Conservation (phyloP, 2,113 vertebrate species). For the Platysteira castanea region DNA sequence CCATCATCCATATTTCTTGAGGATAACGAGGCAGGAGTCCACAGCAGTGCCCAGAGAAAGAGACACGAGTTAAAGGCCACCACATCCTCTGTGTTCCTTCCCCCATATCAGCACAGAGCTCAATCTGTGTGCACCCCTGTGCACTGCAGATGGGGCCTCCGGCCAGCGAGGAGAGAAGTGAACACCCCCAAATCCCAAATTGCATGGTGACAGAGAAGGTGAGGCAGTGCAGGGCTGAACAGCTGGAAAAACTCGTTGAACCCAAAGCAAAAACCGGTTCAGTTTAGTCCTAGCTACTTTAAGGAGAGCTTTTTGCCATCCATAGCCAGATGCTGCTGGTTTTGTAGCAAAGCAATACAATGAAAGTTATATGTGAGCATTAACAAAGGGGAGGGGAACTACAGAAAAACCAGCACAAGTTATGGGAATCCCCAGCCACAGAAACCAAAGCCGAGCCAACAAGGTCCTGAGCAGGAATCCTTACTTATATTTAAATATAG, state of each 20-base stretch:
- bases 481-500: not conserved
- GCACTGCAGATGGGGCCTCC: not conserved
- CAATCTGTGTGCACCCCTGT: not conserved
- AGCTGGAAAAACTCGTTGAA: not conserved
- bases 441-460: not conserved
- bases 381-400: not conserved
- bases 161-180: fast-evolving
- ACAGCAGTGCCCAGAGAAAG: not conserved
- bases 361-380: not conserved
- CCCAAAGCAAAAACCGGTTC: not conserved
- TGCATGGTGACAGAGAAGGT: not conserved
- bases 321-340: not conserved
- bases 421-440: not conserved
- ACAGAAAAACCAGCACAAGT: not conserved
- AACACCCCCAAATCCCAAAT: not conserved
- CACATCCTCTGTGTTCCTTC: not conserved
- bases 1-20: fast-evolving
- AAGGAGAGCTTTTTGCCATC: not conserved
- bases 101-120: fast-evolving
- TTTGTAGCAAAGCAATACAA: not conserved
- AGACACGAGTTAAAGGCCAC: not conserved
- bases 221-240: not conserved
- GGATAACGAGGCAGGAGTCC: fast-evolving
- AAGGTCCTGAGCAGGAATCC: not conserved
- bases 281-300: not conserved